A percentile compares a stretch with the other conserved stretches of the same genome.
Conservation (phyloP, 2,888 invertebrate species). For the Podabrus alpinus region DNA sequence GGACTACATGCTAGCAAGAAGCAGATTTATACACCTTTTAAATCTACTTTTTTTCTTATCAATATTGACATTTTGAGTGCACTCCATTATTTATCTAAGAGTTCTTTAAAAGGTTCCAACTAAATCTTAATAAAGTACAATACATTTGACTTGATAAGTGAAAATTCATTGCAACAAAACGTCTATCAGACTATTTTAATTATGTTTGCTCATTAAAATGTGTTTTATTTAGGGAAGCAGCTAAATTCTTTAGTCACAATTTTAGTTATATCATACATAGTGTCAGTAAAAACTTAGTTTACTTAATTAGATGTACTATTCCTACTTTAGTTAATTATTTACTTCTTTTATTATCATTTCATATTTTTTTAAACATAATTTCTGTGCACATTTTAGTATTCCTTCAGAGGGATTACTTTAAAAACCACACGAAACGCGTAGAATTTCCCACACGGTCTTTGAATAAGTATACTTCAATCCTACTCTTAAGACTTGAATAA, state of each 20-base stretch:
- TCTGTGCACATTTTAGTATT: neutral
- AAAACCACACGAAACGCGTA: neutral
- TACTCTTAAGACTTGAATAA: neutral
- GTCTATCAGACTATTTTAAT: neutral
- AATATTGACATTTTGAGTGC: neutral
- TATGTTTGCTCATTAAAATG: neutral
- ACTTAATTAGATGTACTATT: neutral
- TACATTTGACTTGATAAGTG: neutral
- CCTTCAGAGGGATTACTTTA: neutral
- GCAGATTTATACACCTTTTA: neutral
- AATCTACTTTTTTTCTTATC: neutral
- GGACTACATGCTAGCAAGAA: neutral
- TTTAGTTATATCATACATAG: neutral
- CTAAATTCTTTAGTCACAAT: neutral
- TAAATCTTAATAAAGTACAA: neutral
- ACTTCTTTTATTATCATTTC: neutral
- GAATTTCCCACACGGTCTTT: neutral
- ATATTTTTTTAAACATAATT: neutral
- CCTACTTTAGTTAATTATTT: neutral
- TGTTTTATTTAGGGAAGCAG: neutral
- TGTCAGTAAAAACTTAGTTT: neutral
- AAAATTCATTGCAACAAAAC: neutral
- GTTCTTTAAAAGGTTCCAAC: neutral
- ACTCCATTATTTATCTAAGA: neutral
- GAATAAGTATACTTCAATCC: neutral